Percentiles rank a stretch among this genome's conserved stretches.
Conservation (phyloP, 2,797 vertebrate species). For the Acanthurus leucopareius region DNA sequence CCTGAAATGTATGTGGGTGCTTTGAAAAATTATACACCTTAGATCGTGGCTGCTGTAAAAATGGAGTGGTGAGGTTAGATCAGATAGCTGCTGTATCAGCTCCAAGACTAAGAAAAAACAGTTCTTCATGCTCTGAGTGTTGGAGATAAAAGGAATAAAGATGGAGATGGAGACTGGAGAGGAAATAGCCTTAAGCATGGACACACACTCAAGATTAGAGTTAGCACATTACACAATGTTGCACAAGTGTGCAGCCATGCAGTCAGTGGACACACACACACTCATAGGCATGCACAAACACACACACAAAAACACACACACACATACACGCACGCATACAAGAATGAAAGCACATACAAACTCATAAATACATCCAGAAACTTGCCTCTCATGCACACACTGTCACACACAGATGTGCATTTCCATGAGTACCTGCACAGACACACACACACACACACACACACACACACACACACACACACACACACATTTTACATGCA, state of each 20-base stretch:
- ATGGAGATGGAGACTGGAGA: slow-evolving; percentile 18
- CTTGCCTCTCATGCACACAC: too few relatives aligned
- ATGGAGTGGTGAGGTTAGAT: slow-evolving; percentile 15
- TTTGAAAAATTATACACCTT: slow-evolving; percentile 8
- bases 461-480: too few relatives aligned
- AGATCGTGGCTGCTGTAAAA: slow-evolving; percentile 10
- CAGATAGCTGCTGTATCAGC: slow-evolving; percentile 23
- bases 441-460: not conserved
- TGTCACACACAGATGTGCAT: too few relatives aligned
- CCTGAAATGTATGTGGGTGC: not conserved
- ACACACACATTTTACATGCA: too few relatives aligned
- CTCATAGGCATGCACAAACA: too few relatives aligned
- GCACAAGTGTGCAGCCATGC: slow-evolving; percentile 21
- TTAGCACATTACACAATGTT: slow-evolving; percentile 16
- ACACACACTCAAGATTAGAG: slow-evolving; percentile 5
- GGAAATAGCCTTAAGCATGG: slow-evolving; percentile 26
- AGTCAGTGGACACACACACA: not conserved
- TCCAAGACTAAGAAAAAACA: slow-evolving; percentile 27
- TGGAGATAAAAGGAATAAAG: slow-evolving; percentile 37
- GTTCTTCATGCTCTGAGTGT: slow-evolving; percentile 18
- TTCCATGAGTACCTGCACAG: too few relatives aligned
- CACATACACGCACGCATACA: not conserved
- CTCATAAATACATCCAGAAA: too few relatives aligned
- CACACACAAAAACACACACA: not conserved
- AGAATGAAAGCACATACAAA: too few relatives aligned